Base-by-base conservation (phyloP, 37 sponge, comb jelly and placozoan genomes). In the Mnemiopsis leidyi region DNA sequence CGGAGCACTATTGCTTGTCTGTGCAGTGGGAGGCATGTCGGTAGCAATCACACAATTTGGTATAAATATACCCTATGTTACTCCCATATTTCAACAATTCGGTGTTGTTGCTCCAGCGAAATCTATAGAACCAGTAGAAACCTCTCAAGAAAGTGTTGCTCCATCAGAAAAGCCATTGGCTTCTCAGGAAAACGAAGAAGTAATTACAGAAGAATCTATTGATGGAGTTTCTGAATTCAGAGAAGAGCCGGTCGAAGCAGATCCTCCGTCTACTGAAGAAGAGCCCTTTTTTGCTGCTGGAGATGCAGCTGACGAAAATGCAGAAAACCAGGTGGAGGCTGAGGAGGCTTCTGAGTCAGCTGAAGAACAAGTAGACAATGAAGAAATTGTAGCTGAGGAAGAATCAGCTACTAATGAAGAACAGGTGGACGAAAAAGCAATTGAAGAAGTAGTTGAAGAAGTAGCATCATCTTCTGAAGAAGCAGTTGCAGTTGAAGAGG, bases 41-140 rank as follows among this genome's bases (percentile, higher is more conserved):
- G 5, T 79, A 29, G 37, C 38, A 32, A 79, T 31, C 3, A 9
- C 82, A 36, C 82, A 79, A 35, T 32, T 35, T 33, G 82, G 82
- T 36, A 35, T 79, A 2, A 79, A 79, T 36, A 79, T 79, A 29
- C 82, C 82, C 21, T 33, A 79, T 79, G 82, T 79, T 32, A 33
- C 82, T 20, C 82, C 82, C 23, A 79, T 79, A 13, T 23, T 35
- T 5, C 20, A 79, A 79, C 20, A 79, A 29, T 79, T 79, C 21
- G 82, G 82, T 31, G 32, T 79, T 5, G 82, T 79, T 79, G 31
- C 82, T 20, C 82, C 82, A 18, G 36, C 82, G 5, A 35, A 79
- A 29, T 21, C 82, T 32, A 36, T 20, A 29, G 36, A 13, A 13
- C 34, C 32, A 7, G 82, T 3, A 23, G 36, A 33, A 5, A 20